Evolutionary conservation across 2,888 invertebrate species (phyloP), one percentile per base, ranked within the genome.

Genomic region (Scrobipalpa atriplicella): DNA sequence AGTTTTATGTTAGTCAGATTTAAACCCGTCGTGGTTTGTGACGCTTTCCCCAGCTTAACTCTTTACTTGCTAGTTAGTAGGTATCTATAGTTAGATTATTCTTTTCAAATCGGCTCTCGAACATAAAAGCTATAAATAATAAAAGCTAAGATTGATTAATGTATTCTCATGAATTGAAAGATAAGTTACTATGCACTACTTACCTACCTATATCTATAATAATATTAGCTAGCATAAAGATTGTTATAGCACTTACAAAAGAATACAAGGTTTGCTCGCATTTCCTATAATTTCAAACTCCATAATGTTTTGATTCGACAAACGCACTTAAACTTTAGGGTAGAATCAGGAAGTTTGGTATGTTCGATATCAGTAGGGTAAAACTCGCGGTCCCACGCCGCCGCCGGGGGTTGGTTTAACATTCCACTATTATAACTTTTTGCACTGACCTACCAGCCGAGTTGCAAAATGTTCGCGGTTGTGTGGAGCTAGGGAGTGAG

Each of bases 381-480:
- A 56, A 56, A 56, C 21, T 56, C 11, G 54, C 19, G 54, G 9
- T 13, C 54, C 21, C 54, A 56, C 54, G 11, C 21, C n/a, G n/a
- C n/a, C n/a, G n/a, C n/a, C n/a, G n/a, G 21, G 21, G 54, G 54
- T 29, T 56, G 29, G 54, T 56, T 56, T 21, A 56, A 52, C 52
- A 52, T 52, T 52, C 52, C 18, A 52, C 52, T 19, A 47, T 47
- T 47, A n/a, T 16, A 52, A 56, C 54, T 56, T 56, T 56, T 56
- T 56, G 54, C 54, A 56, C 13, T 29, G 54, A 47, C 47, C 47
- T 47, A 47, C 47, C 47, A 47, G 47, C 47, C 16, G 47, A 47
- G 47, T 47, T 47, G n/a, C 16, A 47, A n/a, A 47, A 47, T 47
- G 47, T 47, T 47, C n/a, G 43, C 47, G 16, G 16, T 16, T 47